Base-by-base conservation (phyloP, 2,888 invertebrate genomes). In the Mystacides longicornis region DNA sequence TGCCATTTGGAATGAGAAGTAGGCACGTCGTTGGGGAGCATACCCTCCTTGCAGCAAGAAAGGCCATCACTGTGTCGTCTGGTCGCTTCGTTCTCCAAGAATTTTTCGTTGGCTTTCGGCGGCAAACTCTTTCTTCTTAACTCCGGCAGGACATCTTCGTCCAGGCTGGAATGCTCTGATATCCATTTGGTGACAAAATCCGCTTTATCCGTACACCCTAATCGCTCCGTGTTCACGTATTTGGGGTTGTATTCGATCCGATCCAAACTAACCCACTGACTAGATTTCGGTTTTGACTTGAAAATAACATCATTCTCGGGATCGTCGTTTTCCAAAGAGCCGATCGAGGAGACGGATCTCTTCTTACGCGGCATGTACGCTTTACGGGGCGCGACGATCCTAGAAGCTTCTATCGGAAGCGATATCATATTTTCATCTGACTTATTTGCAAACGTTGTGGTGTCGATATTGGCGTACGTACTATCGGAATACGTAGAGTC, bases 401-500 rank as follows among this genome's bases (percentile, higher is more conserved):
- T 51, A 31, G 46, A 23, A 21, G 50, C 43, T 22, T 57, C 70
- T 67, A 63, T 68, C 64, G 54, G 73, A 69, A 52, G 71, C 67
- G 63, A 68, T 67, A 65, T 67, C 60, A 75, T 74, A 64, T 75
- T 75, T 69, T 71, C 75, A 69, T 69, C 75, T 65, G 72, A 46
- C 20, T 48, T 52, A 31, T 45, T 47, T 19, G 52, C 56, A 27
- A 56, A 43, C 23, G 49, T 53, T 18, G n/a, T 27, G 22, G 33
- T 69, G 63, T 77, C 77, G 66, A 77, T 75, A 68, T 77, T 77
- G 64, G 76, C 76, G 67, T 77, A 77, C 71, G 75, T 76, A 72
- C 76, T 77, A 71, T 77, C 77, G 72, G 77, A 77, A 75, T 76
- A 74, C 62, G 75, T 75, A 68, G 77, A 77, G 69, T 77, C 77